Evolutionary conservation across 2,113 vertebrate species (phyloP), one percentile per base, ranked within the genome.

Genomic region (Tragelaphus scriptus): DNA sequence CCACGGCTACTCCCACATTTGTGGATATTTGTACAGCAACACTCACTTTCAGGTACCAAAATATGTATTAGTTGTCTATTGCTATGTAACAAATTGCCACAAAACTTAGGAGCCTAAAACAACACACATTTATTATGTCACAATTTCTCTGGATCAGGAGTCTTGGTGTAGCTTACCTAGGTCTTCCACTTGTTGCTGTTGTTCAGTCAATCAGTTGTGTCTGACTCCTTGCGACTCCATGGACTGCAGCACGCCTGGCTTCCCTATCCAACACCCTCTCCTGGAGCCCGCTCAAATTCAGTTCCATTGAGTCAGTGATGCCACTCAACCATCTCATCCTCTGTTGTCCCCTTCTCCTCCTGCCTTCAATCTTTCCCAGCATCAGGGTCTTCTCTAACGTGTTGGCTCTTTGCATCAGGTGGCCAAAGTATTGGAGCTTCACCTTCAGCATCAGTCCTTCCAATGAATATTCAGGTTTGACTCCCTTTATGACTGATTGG

Each of bases 181-280:
- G 15, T 65, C 51, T 68, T 40, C 79, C 75, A 36, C 44, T 36
- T 63, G 19, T 40, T 40, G n/a, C 68, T 71, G 19, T 71, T 71
- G 19, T 23, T 71, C 11, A 23, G 68, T 23, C 19, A 12, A 2
- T 71, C n/a, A 40, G n/a, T 40, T 11, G 2, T 71, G 68, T 71
- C 68, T 71, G 68, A 71, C 5, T 11, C n/a, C 40, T 71, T 71
- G 68, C 0, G 10, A 40, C 68, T 19, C 68, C 10, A 23, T 71
- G n/a, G n/a, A 71, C 19, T 71, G n/a, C 19, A 71, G 5, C 19
- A 40, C 0, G 5, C n/a, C 10, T 40, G n/a, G 19, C 10, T 71
- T 40, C 25, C 44, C 56, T 51, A 32, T 19, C 32, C 9, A 51
- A 28, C 68, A 71, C 19, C 68, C 40, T 40, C 19, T 40, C 68